Conservation (phyloP, 2,888 invertebrate genomes). For the Caenorhabditis imperialis region DNA sequence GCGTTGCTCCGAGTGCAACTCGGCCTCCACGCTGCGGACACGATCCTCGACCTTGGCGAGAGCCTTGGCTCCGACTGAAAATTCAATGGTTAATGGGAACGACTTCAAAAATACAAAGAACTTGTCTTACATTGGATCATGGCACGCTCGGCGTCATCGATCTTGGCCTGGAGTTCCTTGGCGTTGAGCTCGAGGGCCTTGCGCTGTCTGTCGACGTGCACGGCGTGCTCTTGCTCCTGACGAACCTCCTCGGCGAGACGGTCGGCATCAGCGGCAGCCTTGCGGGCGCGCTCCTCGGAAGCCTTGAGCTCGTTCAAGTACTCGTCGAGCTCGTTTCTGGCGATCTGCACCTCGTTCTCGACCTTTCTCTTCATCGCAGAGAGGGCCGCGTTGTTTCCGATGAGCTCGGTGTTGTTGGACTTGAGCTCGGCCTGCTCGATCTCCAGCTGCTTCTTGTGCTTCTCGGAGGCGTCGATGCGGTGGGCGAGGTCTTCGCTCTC, state of each 20-base stretch:
- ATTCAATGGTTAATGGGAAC: not conserved
- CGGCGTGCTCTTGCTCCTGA: constrained; percentile 90
- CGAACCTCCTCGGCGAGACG: constrained; percentile 94
- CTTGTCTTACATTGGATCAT: constrained; percentile 91
- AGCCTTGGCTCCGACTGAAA: constrained; percentile 93
- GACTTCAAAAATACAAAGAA: too few species aligned
- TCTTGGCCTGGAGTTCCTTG: constrained; percentile 96
- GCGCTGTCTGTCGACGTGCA: constrained; percentile 92
- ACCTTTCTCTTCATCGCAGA: constrained; percentile 87
- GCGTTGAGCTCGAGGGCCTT: constrained; percentile 97
- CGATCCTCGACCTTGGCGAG: constrained; percentile 96
- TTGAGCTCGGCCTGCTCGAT: constrained; percentile 79
- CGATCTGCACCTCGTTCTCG: constrained; percentile 75
- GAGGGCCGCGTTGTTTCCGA: constrained; percentile 92
- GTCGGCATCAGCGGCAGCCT: constrained; percentile 96
- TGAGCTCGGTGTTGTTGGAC: constrained; percentile 93
- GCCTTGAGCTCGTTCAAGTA: constrained; percentile 97
- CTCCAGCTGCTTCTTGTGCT: constrained; percentile 83
- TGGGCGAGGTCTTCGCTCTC: constrained; percentile 72
- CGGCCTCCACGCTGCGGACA: constrained; percentile 88
- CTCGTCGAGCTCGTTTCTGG: constrained; percentile 92
- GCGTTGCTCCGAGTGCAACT: constrained; percentile 97
- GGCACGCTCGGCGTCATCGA: constrained; percentile 88
- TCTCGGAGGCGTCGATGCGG: constrained; percentile 67
- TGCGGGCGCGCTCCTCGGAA: constrained; percentile 92